These are phyloP conservation scores for Okamejei kenojei DNA, from an alignment of 2,797 vertebrate species.

Conservation along the genomic window DNA sequence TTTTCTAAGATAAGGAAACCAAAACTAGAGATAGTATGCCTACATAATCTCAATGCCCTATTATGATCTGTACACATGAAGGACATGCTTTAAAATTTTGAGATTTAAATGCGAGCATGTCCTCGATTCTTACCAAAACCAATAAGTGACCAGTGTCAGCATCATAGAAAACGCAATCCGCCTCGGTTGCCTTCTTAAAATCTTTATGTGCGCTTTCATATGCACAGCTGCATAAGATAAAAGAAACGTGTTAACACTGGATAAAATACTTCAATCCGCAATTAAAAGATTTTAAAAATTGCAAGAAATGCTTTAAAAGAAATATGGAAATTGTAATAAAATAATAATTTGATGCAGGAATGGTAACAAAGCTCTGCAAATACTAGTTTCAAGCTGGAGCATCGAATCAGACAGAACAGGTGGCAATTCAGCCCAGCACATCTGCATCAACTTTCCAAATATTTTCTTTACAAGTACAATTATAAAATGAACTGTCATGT, in stretches of 20 bases:
- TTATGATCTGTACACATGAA: background rate
- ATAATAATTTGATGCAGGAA: background rate
- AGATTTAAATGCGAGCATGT: background rate
- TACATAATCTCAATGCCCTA: background rate
- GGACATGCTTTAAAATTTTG: background rate
- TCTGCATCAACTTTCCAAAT: background rate
- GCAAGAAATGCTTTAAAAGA: conserved; percentile 15
- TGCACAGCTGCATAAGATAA: conserved; percentile 71
- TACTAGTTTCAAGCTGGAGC: background rate
- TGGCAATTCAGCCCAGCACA: background rate
- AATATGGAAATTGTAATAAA: background rate
- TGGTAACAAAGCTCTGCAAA: background rate
- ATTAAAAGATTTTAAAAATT: conserved; percentile 17
- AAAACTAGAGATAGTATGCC: background rate
- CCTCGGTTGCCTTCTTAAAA: conserved; percentile 96
- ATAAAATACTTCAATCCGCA: background rate
- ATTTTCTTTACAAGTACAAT: background rate
- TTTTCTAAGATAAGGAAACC: background rate
- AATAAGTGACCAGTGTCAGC: conserved; percentile 79
- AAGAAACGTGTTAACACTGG: conserved; percentile 40
- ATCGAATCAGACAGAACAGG: background rate
- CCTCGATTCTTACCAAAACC: conserved; percentile 71
- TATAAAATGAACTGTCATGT: background rate
- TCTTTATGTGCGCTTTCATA: conserved; percentile 90
- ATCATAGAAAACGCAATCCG: conserved; percentile 80